These are phyloP conservation scores for Eulacestoma nigropectus DNA, from an alignment of 2,113 vertebrate species.

Conservation along the genomic window DNA sequence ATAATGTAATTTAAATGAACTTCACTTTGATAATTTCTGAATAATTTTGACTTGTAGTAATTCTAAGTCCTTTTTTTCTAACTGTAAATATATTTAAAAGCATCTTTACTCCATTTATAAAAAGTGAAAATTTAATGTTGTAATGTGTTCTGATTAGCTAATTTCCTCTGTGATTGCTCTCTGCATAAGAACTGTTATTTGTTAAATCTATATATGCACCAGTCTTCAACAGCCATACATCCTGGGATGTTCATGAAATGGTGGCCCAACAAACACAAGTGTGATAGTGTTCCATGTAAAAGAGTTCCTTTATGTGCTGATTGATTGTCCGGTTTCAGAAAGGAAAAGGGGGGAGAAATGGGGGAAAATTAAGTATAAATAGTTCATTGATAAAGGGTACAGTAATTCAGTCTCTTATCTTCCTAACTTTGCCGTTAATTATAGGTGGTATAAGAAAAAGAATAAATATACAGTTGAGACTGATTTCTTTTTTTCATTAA, in stretches of 20 bases:
- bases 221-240: constrained; percentile 21
- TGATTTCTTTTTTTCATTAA: neutral
- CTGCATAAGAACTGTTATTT: constrained; percentile 34
- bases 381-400: constrained; percentile 1
- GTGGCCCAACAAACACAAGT: neutral
- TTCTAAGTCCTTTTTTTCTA: constrained; percentile 3
- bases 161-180: constrained; percentile 51
- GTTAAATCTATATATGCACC: constrained; percentile 38
- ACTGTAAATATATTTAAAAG: constrained; percentile 63
- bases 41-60: constrained; percentile 31
- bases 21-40: constrained; percentile 13
- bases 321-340: constrained; percentile 26
- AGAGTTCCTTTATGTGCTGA: constrained; percentile 37
- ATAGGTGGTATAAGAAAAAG: neutral
- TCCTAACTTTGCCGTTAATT: neutral
- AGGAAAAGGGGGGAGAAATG: neutral
- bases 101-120: constrained; percentile 57
- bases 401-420: neutral
- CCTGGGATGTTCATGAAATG: neutral
- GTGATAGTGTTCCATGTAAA: constrained; percentile 38
- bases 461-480: neutral
- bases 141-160: constrained; percentile 59
- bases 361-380: neutral
- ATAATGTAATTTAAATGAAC: constrained; percentile 29
- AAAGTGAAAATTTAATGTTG: constrained; percentile 52